Percentiles rank a stretch among this genome's conserved stretches.
Evolutionary conservation across 1,140 invertebrate species (phyloP).

Genomic region (Fopius arisanus): DNA sequence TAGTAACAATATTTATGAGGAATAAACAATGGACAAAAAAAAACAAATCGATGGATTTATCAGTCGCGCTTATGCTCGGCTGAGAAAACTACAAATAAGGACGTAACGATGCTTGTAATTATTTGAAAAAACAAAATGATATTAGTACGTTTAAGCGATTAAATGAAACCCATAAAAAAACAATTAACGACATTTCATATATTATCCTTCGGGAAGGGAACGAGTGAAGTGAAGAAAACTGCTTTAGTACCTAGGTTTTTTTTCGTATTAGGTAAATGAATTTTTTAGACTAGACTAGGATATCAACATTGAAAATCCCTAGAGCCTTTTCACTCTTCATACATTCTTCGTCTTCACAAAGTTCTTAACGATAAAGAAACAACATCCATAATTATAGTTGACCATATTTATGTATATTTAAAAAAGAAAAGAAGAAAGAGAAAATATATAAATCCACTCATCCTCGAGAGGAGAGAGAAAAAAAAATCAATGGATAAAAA

Average conservation of each 20-base stretch:
- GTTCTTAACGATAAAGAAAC: constrained; percentile 29
- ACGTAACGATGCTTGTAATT: constrained; percentile 65
- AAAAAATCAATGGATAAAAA: constrained; percentile 24
- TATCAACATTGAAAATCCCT: constrained; percentile 30
- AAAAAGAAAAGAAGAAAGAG: constrained; percentile 39
- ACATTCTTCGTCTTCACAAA: constrained; percentile 33
- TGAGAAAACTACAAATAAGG: constrained; percentile 58
- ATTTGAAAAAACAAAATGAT: constrained; percentile 55
- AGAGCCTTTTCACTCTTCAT: constrained; percentile 25
- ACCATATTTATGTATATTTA: constrained; percentile 57
- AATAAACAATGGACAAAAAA: constrained; percentile 21
- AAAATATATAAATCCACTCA: constrained; percentile 14
- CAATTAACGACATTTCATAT: constrained; percentile 63
- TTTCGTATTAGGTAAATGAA: constrained; percentile 39
- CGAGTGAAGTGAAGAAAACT: constrained; percentile 9
- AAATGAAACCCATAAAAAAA: constrained; percentile 34
- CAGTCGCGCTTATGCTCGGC: constrained; percentile 24
- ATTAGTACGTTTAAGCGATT: constrained; percentile 64
- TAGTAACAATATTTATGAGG: constrained; percentile 21
- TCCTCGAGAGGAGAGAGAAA: constrained; percentile 23
- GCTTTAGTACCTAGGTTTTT: constrained; percentile 49
- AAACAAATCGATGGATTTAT: constrained; percentile 18
- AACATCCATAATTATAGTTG: constrained; percentile 49
- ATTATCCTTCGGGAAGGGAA: constrained; percentile 49
- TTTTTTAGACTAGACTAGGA: constrained; percentile 25